These are phyloP conservation scores for Odontocerum albicorne DNA, from an alignment of 2,888 invertebrate species.

Conservation along the genomic window DNA sequence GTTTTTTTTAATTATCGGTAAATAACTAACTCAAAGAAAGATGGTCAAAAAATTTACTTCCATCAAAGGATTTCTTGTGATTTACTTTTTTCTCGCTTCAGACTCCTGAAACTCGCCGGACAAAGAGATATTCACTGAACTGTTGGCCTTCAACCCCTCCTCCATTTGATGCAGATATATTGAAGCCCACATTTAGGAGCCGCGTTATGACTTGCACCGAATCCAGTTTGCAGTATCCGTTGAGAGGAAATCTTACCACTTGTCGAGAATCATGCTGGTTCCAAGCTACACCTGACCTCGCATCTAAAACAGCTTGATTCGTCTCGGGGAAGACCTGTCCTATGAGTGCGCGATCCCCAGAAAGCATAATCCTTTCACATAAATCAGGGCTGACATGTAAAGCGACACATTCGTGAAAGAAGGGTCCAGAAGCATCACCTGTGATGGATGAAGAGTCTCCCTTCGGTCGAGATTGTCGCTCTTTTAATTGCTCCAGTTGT, in stretches of 20 bases:
- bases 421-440: constrained; percentile 27
- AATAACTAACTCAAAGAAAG: background rate
- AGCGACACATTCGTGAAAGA: constrained; percentile 75
- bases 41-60: background rate
- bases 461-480: constrained; percentile 30
- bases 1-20: background rate
- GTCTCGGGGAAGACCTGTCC: constrained; percentile 79
- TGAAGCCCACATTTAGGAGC: constrained; percentile 76
- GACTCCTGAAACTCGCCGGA: constrained; percentile 46
- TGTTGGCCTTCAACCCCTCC: constrained; percentile 88
- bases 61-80: background rate
- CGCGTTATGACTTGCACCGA: constrained; percentile 86
- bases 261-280: constrained; percentile 79
- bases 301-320: constrained; percentile 77
- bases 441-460: background rate
- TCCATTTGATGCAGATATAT: constrained; percentile 79
- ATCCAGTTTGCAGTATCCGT: constrained; percentile 87
- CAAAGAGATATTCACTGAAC: constrained; percentile 86
- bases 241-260: constrained; percentile 82
- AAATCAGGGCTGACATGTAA: constrained; percentile 80
- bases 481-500: constrained; percentile 70
- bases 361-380: constrained; percentile 79
- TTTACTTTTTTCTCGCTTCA: background rate
- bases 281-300: constrained; percentile 78
- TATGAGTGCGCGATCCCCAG: constrained; percentile 74